Evolutionary conservation across 2,797 vertebrate species (phyloP).

Genomic region (Manis crassicaudata): DNA sequence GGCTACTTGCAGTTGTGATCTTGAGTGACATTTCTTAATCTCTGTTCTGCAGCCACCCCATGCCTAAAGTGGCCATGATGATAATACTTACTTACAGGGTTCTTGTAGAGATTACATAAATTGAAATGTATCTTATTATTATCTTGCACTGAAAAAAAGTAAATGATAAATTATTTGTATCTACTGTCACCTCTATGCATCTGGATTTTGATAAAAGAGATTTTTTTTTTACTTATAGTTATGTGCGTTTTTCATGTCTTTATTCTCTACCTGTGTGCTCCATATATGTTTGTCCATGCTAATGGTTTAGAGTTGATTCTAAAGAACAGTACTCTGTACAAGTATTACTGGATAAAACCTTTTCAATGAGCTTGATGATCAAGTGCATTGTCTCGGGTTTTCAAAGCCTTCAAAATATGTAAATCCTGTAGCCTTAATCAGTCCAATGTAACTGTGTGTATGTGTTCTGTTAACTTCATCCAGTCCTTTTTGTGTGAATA

Average conservation of each 20-base stretch:
- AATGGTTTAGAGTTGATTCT: not conserved
- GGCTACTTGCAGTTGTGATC: not conserved
- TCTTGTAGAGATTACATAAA: not conserved
- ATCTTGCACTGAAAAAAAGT: not conserved
- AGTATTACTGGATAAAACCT: not conserved
- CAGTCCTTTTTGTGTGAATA: not conserved
- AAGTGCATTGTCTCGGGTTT: not conserved
- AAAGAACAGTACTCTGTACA: not conserved
- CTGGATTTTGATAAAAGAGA: not conserved
- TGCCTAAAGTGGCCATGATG: not conserved
- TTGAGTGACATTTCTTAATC: not conserved
- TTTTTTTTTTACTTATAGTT: not conserved
- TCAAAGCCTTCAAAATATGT: not conserved
- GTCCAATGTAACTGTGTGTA: not conserved
- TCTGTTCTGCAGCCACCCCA: not conserved
- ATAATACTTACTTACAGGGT: not conserved
- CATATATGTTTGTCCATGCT: not conserved
- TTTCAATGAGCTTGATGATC: not conserved
- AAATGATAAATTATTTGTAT: not conserved
- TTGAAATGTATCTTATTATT: constrained; percentile 7
- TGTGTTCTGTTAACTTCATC: constrained; percentile 10
- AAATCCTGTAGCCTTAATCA: not conserved
- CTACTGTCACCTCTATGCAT: not conserved
- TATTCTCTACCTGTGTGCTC: not conserved
- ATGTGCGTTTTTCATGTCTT: not conserved